A percentile compares a stretch with the other conserved stretches of the same genome.
These are phyloP conservation scores for Lanistes nyassanus DNA, from an alignment of 1,140 invertebrate genomes.

Conservation along the genomic window DNA sequence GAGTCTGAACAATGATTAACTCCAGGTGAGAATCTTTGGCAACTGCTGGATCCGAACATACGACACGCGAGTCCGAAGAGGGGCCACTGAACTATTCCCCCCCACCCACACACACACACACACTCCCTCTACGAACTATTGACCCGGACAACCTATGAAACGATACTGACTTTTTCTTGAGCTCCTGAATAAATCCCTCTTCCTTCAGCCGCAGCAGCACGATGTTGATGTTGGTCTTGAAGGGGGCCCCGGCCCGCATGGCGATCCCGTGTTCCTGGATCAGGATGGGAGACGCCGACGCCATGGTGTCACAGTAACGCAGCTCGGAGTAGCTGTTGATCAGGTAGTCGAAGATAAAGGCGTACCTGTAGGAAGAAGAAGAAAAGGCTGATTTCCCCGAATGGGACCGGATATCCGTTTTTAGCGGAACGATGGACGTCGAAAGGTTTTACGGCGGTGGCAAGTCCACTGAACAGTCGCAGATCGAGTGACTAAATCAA, in stretches of 20 bases:
- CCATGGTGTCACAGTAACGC: conserved; percentile 46
- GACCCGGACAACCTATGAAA: too few relatives aligned
- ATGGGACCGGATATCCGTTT: too few relatives aligned
- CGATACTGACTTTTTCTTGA: conserved; percentile 54
- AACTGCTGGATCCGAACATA: too few relatives aligned
- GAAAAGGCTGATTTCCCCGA: too few relatives aligned
- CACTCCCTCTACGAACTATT: background rate
- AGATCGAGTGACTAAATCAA: too few relatives aligned
- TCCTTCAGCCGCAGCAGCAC: conserved; percentile 54
- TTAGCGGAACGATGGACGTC: too few relatives aligned
- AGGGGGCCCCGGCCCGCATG: conserved; percentile 52
- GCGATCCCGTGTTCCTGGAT: conserved; percentile 59
- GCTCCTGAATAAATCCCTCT: conserved; percentile 39
- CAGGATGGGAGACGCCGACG: conserved; percentile 48
- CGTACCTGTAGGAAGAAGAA: conserved; percentile 36
- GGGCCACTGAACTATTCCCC: too few relatives aligned
- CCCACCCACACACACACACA: background rate
- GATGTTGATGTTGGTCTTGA: conserved; percentile 57
- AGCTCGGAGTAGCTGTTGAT: conserved; percentile 53
- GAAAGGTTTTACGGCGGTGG: too few relatives aligned
- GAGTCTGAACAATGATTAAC: too few relatives aligned
- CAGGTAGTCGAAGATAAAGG: conserved; percentile 59
- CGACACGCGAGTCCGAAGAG: too few relatives aligned
- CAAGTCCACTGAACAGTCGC: too few relatives aligned
- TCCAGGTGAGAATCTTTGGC: too few relatives aligned